Percentiles rank a stretch among this genome's conserved stretches.
Evolutionary conservation across 1,140 invertebrate species (phyloP).

Genomic region (Homarus americanus): DNA sequence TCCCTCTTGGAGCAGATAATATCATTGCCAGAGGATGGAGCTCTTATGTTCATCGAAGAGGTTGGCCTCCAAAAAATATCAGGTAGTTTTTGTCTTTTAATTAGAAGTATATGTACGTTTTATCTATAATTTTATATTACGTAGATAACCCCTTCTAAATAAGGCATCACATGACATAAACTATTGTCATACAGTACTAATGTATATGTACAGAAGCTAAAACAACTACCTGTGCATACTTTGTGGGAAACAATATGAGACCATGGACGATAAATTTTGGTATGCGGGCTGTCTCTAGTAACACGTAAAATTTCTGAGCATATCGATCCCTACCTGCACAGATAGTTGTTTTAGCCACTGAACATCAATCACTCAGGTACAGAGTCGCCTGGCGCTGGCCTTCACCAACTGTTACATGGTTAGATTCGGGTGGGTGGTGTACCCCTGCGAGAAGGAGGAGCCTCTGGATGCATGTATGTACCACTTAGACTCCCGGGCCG

Average conservation of each 20-base stretch:
- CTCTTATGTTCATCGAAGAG: too few species aligned
- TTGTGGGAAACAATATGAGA: not conserved
- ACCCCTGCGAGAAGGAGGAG: constrained; percentile 5
- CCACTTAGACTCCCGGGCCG: constrained; percentile 38
- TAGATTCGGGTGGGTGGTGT: constrained; percentile 41
- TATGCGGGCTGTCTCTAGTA: too few species aligned
- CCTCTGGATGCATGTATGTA: constrained; percentile 26
- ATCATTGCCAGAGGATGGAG: too few species aligned
- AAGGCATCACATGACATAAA: too few species aligned
- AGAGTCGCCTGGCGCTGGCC: constrained; percentile 45
- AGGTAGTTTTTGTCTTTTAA: too few species aligned
- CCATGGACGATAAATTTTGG: not conserved
- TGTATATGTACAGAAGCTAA: not conserved
- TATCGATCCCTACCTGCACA: too few species aligned
- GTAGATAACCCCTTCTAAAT: too few species aligned
- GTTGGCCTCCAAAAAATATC: not conserved
- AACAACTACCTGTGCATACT: not conserved
- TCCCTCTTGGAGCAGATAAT: too few species aligned
- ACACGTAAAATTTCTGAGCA: not conserved
- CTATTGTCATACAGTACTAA: not conserved
- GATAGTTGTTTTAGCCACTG: too few species aligned
- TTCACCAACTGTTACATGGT: constrained; percentile 56
- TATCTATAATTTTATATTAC: too few species aligned
- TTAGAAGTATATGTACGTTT: too few species aligned
- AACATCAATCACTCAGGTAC: too few species aligned